Evolutionary conservation across 2,113 vertebrate species (phyloP), one percentile per base, ranked within the genome.

Genomic region (rabbit (Oryctolagus cuniculus)): DNA sequence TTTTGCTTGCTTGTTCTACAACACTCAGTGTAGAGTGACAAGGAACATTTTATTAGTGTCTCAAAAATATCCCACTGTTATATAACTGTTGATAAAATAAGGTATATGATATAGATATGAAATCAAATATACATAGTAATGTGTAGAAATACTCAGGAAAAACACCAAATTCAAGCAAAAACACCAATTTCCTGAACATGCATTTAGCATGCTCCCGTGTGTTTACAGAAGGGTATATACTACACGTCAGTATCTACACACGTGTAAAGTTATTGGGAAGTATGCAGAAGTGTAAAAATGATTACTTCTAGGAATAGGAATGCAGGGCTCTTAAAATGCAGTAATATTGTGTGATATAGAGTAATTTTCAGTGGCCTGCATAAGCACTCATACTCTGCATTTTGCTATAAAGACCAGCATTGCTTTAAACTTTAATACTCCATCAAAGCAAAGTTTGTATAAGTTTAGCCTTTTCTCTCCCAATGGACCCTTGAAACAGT

Each of bases 341-440:
- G 38, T 38, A 10, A 21, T 90, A 55, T 66, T 77, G 49, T 51
- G 7, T 21, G 67, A 10, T 66, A 66, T 36, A 72, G 84, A 78
- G 70, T 44, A 58, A 58, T 6, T 78, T 66, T 73, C 79, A n/a
- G 22, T 80, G 58, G 49, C 16, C 53, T 58, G 27, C 11, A 58
- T 12, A 49, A 69, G 83, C 64, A 58, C 24, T 44, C 55, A 53
- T 21, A 55, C 34, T 49, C 11, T 79, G 10, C 4, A 19, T 66
- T 67, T 85, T 72, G 58, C 44, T 67, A 58, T 74, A 89, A 95
- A 82, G 34, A 80, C 6, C 34, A 85, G 1, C 29, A 74, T 44
- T 89, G 22, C 19, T 78, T 92, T 95, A 72, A 64, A 78, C 64
- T 83, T 84, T 79, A 86, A n/a, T 63, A 67, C 25, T 55, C n/a